Percentiles rank a stretch among this genome's conserved stretches.
These are phyloP conservation scores for Sparidentex hasta DNA, from an alignment of 2,797 vertebrate genomes.

Conservation along the genomic window DNA sequence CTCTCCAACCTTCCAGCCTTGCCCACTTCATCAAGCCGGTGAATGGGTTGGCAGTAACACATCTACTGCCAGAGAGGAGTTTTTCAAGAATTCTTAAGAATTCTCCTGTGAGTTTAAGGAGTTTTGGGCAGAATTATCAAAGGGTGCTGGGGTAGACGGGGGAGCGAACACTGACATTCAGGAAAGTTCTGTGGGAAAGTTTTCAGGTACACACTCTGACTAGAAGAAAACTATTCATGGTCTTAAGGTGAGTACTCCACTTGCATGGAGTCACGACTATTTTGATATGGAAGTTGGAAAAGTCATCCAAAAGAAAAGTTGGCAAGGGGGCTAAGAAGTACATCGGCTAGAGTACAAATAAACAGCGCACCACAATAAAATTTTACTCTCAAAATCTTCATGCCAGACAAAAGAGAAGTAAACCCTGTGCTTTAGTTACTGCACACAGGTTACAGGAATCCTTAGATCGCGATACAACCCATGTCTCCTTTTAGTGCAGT, in stretches of 20 bases:
- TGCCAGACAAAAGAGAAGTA: constrained; percentile 13
- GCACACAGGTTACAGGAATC: background rate
- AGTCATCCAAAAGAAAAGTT: constrained; percentile 62
- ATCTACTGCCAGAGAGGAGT: constrained; percentile 76
- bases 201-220: constrained; percentile 74
- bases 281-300: constrained; percentile 60
- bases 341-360: constrained; percentile 23
- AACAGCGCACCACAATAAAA: constrained; percentile 8
- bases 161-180: constrained; percentile 72
- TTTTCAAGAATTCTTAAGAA: constrained; percentile 76
- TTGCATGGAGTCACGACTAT: constrained; percentile 54
- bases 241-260: constrained; percentile 66
- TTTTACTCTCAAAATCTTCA: background rate
- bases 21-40: constrained; percentile 80
- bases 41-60: constrained; percentile 72
- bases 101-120: constrained; percentile 76
- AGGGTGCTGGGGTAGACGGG: constrained; percentile 62
- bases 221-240: constrained; percentile 69
- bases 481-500: constrained; percentile 19
- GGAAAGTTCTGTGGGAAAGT: constrained; percentile 78
- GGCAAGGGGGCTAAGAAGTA: constrained; percentile 22
- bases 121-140: constrained; percentile 77
- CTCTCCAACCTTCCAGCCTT: constrained; percentile 76
- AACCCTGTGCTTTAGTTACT: background rate
- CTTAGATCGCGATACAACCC: background rate